Percentiles rank a stretch among this genome's conserved stretches.
phyloP scores from a whole-genome alignment of 2,797 vertebrate species.

The Typhlichthys eigenmanni region DNA sequence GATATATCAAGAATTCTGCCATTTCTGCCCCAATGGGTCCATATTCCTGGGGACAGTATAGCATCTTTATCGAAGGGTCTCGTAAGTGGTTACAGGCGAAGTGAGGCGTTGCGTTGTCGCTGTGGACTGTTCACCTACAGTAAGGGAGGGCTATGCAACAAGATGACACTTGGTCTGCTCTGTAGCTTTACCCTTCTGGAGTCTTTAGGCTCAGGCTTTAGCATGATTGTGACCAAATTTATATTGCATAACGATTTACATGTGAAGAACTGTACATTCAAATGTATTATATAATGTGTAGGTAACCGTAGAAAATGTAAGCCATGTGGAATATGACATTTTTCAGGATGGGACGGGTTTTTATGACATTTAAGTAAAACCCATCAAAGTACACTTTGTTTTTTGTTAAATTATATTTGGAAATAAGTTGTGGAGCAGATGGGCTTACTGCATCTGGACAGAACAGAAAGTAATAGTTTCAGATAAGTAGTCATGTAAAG shows the following conservation, averaged over 20 bases:
- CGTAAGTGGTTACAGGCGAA: conserved; percentile 34
- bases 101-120: conserved; percentile 60
- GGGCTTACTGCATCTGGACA: too few species aligned
- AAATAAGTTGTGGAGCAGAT: too few species aligned
- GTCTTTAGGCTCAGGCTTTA: conserved; percentile 78
- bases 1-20: conserved; percentile 19
- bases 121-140: conserved; percentile 69
- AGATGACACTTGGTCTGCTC: conserved; percentile 80
- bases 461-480: too few species aligned
- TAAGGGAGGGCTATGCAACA: conserved; percentile 89
- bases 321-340: too few species aligned
- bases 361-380: too few species aligned
- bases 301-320: too few species aligned
- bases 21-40: conserved; percentile 45
- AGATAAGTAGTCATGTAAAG: too few species aligned
- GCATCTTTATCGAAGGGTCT: conserved; percentile 19
- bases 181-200: conserved; percentile 80
- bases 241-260: conserved; percentile 66
- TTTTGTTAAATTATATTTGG: too few species aligned
- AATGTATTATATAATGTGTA: conserved; percentile 58
- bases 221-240: conserved; percentile 86
- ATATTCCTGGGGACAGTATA: conserved; percentile 40
- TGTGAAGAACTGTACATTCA: conserved; percentile 52
- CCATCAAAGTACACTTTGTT: too few species aligned
- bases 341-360: too few species aligned